Evolutionary conservation across 2,888 invertebrate species (phyloP).

Genomic region (Tetheella fluctuosa): DNA sequence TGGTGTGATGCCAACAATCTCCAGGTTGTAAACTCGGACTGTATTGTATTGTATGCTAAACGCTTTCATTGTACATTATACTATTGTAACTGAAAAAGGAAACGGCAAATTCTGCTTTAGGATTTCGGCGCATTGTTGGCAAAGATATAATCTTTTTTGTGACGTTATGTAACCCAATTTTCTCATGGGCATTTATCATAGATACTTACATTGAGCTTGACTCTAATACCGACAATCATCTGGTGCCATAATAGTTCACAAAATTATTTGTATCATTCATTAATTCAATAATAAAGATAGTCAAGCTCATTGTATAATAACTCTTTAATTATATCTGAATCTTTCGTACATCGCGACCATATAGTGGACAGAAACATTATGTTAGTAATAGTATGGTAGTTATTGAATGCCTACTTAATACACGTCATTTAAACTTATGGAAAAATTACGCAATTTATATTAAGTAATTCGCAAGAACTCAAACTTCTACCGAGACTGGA

Average conservation of each 20-base stretch:
- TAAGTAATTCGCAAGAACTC: no score
- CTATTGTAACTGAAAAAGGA: constrained; percentile 24
- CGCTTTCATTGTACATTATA: constrained; percentile 18
- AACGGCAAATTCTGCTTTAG: constrained; percentile 21
- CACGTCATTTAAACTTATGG: no score
- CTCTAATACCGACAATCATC: no score
- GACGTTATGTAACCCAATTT: background rate
- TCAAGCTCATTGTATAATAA: background rate
- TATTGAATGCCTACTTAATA: no score
- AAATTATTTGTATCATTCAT: background rate
- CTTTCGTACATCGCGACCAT: background rate
- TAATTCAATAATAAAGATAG: background rate
- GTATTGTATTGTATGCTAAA: constrained; percentile 24
- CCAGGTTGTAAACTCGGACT: constrained; percentile 16
- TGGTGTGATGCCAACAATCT: constrained; percentile 23
- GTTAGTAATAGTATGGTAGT: no score
- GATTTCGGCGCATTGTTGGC: constrained; percentile 9
- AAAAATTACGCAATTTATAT: no score
- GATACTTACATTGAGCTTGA: background rate
- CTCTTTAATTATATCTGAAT: no score
- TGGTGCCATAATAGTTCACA: no score
- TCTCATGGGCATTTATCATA: background rate
- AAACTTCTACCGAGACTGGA: background rate
- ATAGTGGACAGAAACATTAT: no score
- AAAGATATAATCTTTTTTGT: background rate